Conservation (phyloP, 2,888 invertebrate species). For the Sinohyriopsis cumingii region DNA sequence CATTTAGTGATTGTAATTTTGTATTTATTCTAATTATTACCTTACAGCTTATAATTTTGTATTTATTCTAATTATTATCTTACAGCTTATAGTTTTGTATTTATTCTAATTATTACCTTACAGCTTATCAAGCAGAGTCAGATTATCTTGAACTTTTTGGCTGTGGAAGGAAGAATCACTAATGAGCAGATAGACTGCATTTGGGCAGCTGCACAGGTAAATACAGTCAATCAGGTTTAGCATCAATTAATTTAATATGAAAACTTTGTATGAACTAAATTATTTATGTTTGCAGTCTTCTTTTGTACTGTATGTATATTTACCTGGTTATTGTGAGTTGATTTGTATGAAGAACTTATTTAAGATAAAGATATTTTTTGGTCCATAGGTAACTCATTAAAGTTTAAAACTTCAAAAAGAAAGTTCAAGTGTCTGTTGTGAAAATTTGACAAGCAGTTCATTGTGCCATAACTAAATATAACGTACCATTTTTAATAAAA, state of each 20-base stretch:
- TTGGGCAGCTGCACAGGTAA: conserved; percentile 91
- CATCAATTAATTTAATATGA: background rate
- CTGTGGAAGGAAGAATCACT: conserved; percentile 91
- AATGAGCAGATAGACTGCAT: conserved; percentile 92
- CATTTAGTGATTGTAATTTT: background rate
- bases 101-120: conserved; percentile 3
- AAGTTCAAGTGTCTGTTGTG: too few species aligned
- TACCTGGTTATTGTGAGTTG: too few species aligned
- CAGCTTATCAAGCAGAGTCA: conserved; percentile 95
- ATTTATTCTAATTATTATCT: background rate
- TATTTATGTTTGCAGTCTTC: background rate
- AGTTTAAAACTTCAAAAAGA: too few species aligned
- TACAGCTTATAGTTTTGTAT: background rate
- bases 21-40: background rate
- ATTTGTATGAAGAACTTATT: too few species aligned
- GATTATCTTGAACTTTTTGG: conserved; percentile 91
- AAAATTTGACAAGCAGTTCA: too few species aligned
- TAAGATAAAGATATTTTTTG: too few species aligned
- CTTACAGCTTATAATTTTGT: background rate
- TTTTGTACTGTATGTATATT: background rate
- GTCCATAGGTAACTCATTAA: too few species aligned
- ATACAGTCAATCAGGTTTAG: background rate
- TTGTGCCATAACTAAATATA: too few species aligned
- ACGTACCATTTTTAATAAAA: too few species aligned
- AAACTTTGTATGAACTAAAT: background rate